Evolutionary conservation across 2,113 vertebrate species (phyloP), one percentile per base, ranked within the genome.

Genomic region (Rallus limicola): DNA sequence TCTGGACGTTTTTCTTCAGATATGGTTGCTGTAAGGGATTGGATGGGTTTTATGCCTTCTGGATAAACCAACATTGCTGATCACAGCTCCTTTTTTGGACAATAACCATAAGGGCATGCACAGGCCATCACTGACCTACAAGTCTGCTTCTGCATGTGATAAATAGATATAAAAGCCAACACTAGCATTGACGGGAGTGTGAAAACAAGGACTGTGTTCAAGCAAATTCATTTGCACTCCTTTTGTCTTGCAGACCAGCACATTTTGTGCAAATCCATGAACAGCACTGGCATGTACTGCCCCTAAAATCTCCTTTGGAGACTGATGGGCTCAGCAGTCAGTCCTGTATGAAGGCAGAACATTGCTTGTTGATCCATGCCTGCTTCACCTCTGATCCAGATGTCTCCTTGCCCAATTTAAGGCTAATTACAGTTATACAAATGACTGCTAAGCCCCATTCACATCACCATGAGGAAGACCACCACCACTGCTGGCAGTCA

Each of bases 401-500:
- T 38, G 75, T n/a, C 75, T 72, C 76, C 19, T 71, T 62, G 53
- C 48, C 46, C n/a, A n/a, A 53, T 71, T 52, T 58, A 68, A 77
- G 56, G 59, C 40, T 88, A 12, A 18, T 91, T 91, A 76, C 7
- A 58, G 40, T 21, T 8, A 11, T 3, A 18, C 3, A 24, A 77
- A 36, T 15, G 21, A 20, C 19, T n/a, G 38, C 24, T 5, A 9
- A 36, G 3, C 40, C 28, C 65, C 20, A 4, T 31, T 44, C 5
- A 1, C 23, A 11, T 16, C 1, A 0, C 50, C 5, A 4, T 15
- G 53, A 55, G 31, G 46, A 69, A 40, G 13, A 40, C 23, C 0
- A 2, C 69, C 0, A 7, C 74, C 42, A 58, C 4, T 12, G 46
- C 34, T 18, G 11, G 44, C 48, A 70, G 36, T 9, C 31, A 24